These are phyloP conservation scores for Ovis canadensis DNA, from an alignment of 2,113 vertebrate genomes.

Conservation along the genomic window DNA sequence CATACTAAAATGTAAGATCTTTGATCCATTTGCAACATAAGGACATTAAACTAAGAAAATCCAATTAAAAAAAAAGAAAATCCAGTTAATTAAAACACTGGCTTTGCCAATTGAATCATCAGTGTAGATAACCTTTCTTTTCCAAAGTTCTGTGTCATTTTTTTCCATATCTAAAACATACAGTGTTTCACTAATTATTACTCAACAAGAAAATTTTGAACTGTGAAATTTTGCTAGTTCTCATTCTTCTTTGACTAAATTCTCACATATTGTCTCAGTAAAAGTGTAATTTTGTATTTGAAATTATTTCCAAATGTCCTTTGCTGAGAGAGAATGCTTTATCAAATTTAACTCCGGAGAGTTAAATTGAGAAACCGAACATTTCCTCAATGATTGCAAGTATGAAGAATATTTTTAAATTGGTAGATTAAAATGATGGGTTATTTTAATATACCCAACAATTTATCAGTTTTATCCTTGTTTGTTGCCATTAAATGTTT, in stretches of 20 bases:
- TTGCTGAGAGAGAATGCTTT: neutral
- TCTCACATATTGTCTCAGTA: neutral
- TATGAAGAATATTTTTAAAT: neutral
- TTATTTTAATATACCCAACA: neutral
- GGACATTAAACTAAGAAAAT: constrained; percentile 15
- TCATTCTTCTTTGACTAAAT: neutral
- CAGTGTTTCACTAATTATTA: neutral
- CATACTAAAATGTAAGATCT: neutral
- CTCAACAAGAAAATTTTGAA: neutral
- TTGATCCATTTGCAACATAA: neutral
- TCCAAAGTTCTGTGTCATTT: neutral
- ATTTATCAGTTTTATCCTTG: neutral
- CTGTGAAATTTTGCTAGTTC: neutral
- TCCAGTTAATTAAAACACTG: neutral
- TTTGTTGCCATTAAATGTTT: neutral
- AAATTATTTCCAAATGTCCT: neutral
- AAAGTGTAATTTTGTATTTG: neutral
- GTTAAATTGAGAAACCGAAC: neutral
- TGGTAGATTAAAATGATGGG: neutral
- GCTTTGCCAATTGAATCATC: neutral
- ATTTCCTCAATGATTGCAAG: neutral
- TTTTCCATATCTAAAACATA: neutral
- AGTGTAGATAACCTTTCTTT: neutral
- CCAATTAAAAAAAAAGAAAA: neutral
- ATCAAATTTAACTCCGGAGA: neutral